Evolutionary conservation across 2,888 invertebrate species (phyloP).

Genomic region (Lepas anatifera): DNA sequence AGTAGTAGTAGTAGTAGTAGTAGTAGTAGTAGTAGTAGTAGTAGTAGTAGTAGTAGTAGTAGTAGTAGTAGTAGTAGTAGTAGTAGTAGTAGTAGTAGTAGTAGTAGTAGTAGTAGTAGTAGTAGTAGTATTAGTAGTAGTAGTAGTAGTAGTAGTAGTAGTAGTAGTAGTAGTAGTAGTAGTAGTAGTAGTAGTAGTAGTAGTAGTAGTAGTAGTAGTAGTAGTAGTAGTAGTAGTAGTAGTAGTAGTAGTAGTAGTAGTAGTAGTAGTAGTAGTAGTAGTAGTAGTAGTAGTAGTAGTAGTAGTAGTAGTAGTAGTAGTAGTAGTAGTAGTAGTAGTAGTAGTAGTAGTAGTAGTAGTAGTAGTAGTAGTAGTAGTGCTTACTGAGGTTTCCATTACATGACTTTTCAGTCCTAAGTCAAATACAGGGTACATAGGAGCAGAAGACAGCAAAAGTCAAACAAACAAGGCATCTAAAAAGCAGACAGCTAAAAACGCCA

Average conservation of each 20-base stretch:
- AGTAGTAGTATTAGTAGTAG: no score
- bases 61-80: slow-evolving; percentile 17
- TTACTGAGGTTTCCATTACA: no score
- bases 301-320: slow-evolving; percentile 18
- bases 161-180: slow-evolving; percentile 17
- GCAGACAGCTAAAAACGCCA: no score
- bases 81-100: slow-evolving; percentile 18
- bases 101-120: no score
- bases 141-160: no score
- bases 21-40: slow-evolving; percentile 18
- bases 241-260: slow-evolving; percentile 18
- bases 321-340: slow-evolving; percentile 20
- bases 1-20: slow-evolving; percentile 14
- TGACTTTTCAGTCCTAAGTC: no score
- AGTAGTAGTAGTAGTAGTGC: slow-evolving; percentile 14
- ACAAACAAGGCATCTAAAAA: no score
- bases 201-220: slow-evolving; percentile 18
- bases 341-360: slow-evolving; percentile 19
- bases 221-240: slow-evolving; percentile 18
- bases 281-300: slow-evolving; percentile 17
- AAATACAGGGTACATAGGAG: no score
- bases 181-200: slow-evolving; percentile 18
- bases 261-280: slow-evolving; percentile 18
- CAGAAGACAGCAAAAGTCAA: no score
- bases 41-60: slow-evolving; percentile 18